A percentile compares a stretch with the other conserved stretches of the same genome.
Evolutionary conservation across 1,140 invertebrate species (phyloP).

Genomic region (Hyles vespertilio): DNA sequence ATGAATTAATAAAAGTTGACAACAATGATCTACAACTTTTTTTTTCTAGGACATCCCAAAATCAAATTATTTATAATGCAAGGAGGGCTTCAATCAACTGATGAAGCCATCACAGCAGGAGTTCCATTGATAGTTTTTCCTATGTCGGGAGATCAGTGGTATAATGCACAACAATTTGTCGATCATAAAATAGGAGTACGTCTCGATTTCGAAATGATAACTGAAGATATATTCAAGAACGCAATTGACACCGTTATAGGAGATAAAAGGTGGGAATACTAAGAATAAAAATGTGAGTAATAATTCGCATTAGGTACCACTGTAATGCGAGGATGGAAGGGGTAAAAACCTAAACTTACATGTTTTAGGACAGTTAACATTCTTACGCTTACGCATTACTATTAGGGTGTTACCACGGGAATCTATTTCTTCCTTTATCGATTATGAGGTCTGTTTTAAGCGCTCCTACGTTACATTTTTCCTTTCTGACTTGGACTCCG

Average conservation of each 20-base stretch:
- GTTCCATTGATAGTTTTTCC: constrained; percentile 27
- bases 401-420: too few species aligned
- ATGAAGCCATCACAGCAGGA: constrained; percentile 7
- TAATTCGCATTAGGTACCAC: too few species aligned
- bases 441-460: too few species aligned
- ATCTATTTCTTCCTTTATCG: too few species aligned
- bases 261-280: constrained; percentile 11
- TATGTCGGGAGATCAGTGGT: constrained; percentile 36
- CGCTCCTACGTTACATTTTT: too few species aligned
- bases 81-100: constrained; percentile 64
- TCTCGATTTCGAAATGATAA: constrained; percentile 25
- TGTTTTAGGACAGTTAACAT: too few species aligned
- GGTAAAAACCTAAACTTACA: too few species aligned
- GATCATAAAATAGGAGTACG: constrained; percentile 28
- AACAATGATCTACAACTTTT: neutral
- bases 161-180: constrained; percentile 27
- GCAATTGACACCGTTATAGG: constrained; percentile 22
- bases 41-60: constrained; percentile 8
- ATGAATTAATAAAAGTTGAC: neutral
- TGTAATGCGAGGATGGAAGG: too few species aligned
- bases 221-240: constrained; percentile 25
- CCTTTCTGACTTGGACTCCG: too few species aligned
- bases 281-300: too few species aligned
- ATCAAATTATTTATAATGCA: constrained; percentile 24
- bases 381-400: too few species aligned